A percentile compares a stretch with the other conserved stretches of the same genome.
These are phyloP conservation scores for Ichneumoninae sp. DNA, from an alignment of 2,888 invertebrate species.

Conservation along the genomic window DNA sequence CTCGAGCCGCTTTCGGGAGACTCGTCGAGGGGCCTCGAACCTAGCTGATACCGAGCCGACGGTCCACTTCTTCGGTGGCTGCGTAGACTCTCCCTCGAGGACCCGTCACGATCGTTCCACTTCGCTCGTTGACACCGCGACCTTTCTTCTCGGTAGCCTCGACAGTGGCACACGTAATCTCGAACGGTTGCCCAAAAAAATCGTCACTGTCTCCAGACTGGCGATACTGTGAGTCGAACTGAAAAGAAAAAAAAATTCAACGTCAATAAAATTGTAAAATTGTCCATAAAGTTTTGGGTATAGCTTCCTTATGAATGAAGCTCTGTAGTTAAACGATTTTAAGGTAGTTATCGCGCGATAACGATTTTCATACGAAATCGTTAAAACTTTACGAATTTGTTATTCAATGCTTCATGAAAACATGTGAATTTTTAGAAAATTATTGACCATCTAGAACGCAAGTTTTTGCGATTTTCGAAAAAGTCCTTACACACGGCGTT, in stretches of 20 bases:
- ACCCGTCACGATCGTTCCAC: slow-evolving; percentile 59
- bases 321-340: not conserved
- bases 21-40: not conserved
- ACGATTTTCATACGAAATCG: too few species aligned
- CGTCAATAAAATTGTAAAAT: not conserved
- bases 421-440: too few species aligned
- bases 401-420: too few species aligned
- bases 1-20: not conserved
- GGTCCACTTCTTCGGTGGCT: not conserved
- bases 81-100: slow-evolving; percentile 1
- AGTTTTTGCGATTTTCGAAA: too few species aligned
- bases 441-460: too few species aligned
- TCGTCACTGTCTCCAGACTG: not conserved
- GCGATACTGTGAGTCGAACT: not conserved
- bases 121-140: slow-evolving; percentile 41
- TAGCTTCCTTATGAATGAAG: not conserved
- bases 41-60: not conserved
- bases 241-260: not conserved
- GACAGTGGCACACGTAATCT: not conserved
- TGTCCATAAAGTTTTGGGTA: not conserved
- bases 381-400: too few species aligned
- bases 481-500: too few species aligned
- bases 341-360: too few species aligned
- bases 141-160: slow-evolving; percentile 34
- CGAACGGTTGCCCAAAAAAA: not conserved